Evolutionary conservation across 2,113 vertebrate species (phyloP).

Genomic region (Erinaceus europaeus): DNA sequence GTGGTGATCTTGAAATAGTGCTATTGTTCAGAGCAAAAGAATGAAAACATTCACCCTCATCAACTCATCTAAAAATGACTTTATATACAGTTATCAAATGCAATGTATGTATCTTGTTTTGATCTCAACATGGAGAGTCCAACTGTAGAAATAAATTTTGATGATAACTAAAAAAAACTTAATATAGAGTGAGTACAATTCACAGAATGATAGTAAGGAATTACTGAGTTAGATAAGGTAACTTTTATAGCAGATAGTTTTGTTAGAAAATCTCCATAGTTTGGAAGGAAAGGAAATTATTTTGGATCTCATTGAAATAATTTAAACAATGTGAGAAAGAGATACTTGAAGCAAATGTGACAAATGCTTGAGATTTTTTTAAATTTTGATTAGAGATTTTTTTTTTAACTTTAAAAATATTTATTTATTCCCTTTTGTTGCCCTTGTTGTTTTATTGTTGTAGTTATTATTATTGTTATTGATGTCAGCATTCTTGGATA

Average conservation of each 20-base stretch:
- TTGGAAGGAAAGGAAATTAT: neutral
- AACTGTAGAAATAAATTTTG: neutral
- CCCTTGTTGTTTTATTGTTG: neutral
- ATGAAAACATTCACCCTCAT: constrained; percentile 28
- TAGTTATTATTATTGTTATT: too few species aligned
- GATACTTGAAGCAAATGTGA: neutral
- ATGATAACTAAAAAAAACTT: neutral
- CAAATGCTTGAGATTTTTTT: neutral
- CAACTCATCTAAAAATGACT: constrained; percentile 32
- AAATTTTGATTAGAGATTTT: neutral
- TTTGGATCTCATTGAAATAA: neutral
- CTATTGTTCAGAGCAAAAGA: neutral
- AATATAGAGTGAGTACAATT: neutral
- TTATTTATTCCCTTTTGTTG: neutral
- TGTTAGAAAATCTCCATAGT: neutral
- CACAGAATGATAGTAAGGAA: neutral
- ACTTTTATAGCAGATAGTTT: too few species aligned
- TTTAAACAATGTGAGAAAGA: neutral
- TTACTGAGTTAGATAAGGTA: too few species aligned
- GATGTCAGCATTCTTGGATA: too few species aligned
- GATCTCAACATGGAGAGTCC: neutral
- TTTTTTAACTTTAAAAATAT: neutral
- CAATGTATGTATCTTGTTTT: neutral
- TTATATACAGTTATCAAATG: constrained; percentile 8
- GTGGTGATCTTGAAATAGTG: constrained; percentile 42